Base-by-base conservation (phyloP, 2,888 invertebrate genomes). In the Philereme transversata region DNA sequence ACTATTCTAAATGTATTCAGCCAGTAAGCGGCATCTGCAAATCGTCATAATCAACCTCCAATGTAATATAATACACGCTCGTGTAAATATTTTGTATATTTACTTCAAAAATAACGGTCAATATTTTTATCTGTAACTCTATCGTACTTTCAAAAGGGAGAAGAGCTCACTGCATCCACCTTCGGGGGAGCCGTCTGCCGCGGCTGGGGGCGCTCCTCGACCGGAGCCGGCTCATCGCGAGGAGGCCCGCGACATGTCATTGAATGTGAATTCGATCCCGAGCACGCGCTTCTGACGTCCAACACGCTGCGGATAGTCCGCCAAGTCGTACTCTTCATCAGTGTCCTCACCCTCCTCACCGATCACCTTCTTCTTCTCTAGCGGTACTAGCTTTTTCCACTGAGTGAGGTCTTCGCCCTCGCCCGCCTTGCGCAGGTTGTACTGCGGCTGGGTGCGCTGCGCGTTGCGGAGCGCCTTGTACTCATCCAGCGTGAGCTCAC, bases 401-500 rank as follows among this genome's bases (percentile, higher is more conserved):
- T 98, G 97, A 59, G 95, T 94, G 55, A 95, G 94, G 86, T 97
- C 97, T 81, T 97, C 98, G 47, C 98, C 99, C 89, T 99, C 98
- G 36, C 98, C 98, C 57, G 98, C 97, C 89, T 98, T 98, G 60
- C 99, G 96, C 79, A 98, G 90, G 86, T 99, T 98, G 87, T 96
- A 99, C 75, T 96, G 96, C 52, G 98, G 97, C 85, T 97, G 97
- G 64, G 94, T 94, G 73, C 97, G 95, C 79, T 94, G 94, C 57
- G 94, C 95, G 78, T 95, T 95, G 78, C 97, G 96, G 77, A 97
- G 93, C 60, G 97, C 97, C 89, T 97, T 97, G 95, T 97, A 99
- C 93, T 99, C 98, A 81, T 98, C 98, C 74, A 98, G 93, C 43
- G 99, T 99, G 84, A 99, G 93, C 91, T 97, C 97, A 78, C 96